phyloP scores from a whole-genome alignment of 2,888 invertebrate genomes.

The Exocentrus adspersus region DNA sequence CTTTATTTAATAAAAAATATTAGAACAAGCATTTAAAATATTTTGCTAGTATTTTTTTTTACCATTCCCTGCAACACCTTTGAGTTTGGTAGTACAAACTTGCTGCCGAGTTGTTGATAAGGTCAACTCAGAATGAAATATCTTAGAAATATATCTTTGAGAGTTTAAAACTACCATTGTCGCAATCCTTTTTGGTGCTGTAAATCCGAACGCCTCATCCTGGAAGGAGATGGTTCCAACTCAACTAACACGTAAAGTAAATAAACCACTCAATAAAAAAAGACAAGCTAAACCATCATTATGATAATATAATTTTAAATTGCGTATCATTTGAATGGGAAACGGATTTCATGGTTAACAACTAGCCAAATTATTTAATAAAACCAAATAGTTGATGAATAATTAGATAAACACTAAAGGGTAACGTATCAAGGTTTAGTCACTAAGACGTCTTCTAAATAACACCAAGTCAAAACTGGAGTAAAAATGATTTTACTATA shows the following conservation, averaged over 20 bases:
- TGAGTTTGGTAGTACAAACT: too few relatives aligned
- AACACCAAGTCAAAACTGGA: background rate
- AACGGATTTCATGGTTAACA: conserved; percentile 44
- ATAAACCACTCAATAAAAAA: background rate
- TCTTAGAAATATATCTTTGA: too few relatives aligned
- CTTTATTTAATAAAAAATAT: too few relatives aligned
- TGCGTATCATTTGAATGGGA: conserved; percentile 14
- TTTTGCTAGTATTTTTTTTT: too few relatives aligned
- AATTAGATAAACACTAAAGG: conserved; percentile 9
- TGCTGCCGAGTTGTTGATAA: too few relatives aligned
- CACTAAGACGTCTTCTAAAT: background rate
- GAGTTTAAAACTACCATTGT: too few relatives aligned
- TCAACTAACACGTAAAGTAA: background rate
- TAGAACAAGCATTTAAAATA: too few relatives aligned
- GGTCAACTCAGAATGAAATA: too few relatives aligned
- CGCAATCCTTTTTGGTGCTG: too few relatives aligned
- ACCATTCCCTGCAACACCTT: too few relatives aligned
- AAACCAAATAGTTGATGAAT: conserved; percentile 27
- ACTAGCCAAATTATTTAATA: conserved; percentile 47
- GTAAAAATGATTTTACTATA: conserved; percentile 4
- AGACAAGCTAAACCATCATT: background rate
- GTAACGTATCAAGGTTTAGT: conserved; percentile 5
- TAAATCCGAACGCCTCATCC: too few relatives aligned
- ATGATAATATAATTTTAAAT: conserved; percentile 18
- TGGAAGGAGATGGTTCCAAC: too few relatives aligned